These are phyloP conservation scores for Sapayoa aenigma DNA, from an alignment of 2,113 vertebrate genomes.

Conservation along the genomic window DNA sequence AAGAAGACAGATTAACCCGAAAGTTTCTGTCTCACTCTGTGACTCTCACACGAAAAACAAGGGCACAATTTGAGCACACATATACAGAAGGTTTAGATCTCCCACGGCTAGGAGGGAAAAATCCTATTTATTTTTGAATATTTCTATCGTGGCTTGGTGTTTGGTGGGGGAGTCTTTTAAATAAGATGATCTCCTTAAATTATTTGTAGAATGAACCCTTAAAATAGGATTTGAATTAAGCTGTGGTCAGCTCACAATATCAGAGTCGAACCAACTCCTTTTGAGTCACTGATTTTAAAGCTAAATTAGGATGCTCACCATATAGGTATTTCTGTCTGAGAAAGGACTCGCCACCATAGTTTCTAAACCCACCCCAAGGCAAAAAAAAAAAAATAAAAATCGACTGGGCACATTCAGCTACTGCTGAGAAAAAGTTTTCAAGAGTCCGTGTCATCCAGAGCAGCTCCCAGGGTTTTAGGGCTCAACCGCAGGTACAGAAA, in stretches of 20 bases:
- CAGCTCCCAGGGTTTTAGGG: not conserved
- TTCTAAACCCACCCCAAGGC: not conserved
- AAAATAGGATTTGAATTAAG: not conserved
- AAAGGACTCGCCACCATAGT: not conserved
- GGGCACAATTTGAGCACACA: not conserved
- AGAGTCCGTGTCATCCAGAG: not conserved
- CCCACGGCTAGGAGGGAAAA: not conserved
- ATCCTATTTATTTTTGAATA: not conserved
- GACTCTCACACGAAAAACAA: not conserved
- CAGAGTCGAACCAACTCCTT: not conserved
- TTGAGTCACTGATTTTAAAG: not conserved
- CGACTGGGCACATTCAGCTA: not conserved
- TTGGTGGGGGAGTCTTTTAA: rapidly evolving
- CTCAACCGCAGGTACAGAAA: not conserved
- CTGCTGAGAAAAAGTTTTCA: not conserved
- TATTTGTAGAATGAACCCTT: not conserved
- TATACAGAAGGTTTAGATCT: not conserved
- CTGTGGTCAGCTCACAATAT: not conserved
- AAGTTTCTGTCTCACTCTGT: not conserved
- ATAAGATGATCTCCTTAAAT: not conserved
- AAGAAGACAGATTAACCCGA: slow-evolving; percentile 23
- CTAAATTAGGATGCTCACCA: not conserved
- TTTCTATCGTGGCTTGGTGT: not conserved
- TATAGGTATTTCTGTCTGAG: not conserved
- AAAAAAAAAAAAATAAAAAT: no score